phyloP scores from a whole-genome alignment of 2,888 invertebrate genomes.

The Eupeodes latifasciatus region DNA sequence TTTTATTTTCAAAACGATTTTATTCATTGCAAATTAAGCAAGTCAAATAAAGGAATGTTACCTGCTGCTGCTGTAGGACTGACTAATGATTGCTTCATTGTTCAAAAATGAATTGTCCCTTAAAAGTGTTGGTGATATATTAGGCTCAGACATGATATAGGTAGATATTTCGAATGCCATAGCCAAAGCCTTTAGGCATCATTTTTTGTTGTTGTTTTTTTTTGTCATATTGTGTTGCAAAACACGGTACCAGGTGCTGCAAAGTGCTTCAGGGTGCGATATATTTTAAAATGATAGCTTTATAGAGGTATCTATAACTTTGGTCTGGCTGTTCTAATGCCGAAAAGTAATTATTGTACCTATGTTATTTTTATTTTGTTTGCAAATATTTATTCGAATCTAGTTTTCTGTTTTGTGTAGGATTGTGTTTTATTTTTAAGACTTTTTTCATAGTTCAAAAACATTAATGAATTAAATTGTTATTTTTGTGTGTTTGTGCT shows the following conservation, averaged over 20 bases:
- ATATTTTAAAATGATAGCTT: conserved; percentile 52
- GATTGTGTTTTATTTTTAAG: not conserved
- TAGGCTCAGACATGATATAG: not conserved
- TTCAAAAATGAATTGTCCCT: conserved; percentile 33
- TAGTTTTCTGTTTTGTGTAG: not conserved
- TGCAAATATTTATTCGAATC: conserved; percentile 22
- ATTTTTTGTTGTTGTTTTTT: not conserved
- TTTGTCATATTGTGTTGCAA: conserved; percentile 12
- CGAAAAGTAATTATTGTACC: conserved; percentile 22
- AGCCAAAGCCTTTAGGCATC: conserved; percentile 14
- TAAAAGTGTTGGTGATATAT: conserved; percentile 29
- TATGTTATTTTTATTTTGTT: conserved; percentile 2
- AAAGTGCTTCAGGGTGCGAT: conserved; percentile 39
- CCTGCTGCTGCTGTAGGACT: too few species aligned
- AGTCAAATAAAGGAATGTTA: not conserved
- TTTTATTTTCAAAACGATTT: not conserved
- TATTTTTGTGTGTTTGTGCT: conserved; percentile 19
- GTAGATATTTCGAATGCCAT: conserved; percentile 10
- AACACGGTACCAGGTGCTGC: conserved; percentile 41
- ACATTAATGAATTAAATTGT: conserved; percentile 5
- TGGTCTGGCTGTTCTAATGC: not conserved
- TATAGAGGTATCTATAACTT: conserved; percentile 9
- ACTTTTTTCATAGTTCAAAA: not conserved
- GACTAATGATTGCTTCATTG: conserved; percentile 32
- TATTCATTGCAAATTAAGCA: conserved; percentile 19